A percentile compares a stretch with the other conserved stretches of the same genome.
These are phyloP conservation scores for Eledone cirrhosa DNA, from an alignment of 2,888 invertebrate genomes.

Conservation along the genomic window DNA sequence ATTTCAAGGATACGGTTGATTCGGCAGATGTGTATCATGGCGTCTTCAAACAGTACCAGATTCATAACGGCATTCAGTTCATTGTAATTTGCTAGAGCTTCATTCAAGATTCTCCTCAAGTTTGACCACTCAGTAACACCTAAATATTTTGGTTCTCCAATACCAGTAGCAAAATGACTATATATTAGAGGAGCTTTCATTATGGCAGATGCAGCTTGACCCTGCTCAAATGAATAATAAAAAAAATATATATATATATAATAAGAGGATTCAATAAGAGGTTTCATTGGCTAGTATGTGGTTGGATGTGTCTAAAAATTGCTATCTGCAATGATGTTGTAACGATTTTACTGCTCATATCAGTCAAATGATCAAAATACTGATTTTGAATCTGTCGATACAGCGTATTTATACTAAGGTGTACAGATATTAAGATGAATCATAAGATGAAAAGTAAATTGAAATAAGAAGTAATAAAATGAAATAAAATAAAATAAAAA, in stretches of 20 bases:
- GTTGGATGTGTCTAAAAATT: too few species aligned
- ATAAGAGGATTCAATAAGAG: slow-evolving; percentile 85
- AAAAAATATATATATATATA: slow-evolving; percentile 93
- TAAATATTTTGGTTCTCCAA: slow-evolving; percentile 96
- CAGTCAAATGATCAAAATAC: slow-evolving; percentile 93
- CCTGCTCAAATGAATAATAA: slow-evolving; percentile 74
- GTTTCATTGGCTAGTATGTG: too few species aligned
- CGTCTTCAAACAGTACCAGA: slow-evolving; percentile 94
- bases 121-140: slow-evolving; percentile 81
- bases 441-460: too few species aligned
- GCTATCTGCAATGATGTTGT: too few species aligned
- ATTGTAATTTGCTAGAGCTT: slow-evolving; percentile 92
- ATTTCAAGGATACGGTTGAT: slow-evolving; percentile 94
- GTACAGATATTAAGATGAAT: too few species aligned
- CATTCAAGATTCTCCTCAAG: slow-evolving; percentile 83
- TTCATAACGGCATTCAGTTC: slow-evolving; percentile 98
- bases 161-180: slow-evolving; percentile 94
- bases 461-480: too few species aligned
- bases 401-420: too few species aligned
- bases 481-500: too few species aligned
- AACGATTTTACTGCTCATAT: slow-evolving; percentile 90
- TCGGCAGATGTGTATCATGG: slow-evolving; percentile 91
- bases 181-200: slow-evolving; percentile 90
- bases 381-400: too few species aligned
- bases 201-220: slow-evolving; percentile 86